These are phyloP conservation scores for Heteropelma amictum DNA, from an alignment of 2,888 invertebrate genomes.

Conservation along the genomic window DNA sequence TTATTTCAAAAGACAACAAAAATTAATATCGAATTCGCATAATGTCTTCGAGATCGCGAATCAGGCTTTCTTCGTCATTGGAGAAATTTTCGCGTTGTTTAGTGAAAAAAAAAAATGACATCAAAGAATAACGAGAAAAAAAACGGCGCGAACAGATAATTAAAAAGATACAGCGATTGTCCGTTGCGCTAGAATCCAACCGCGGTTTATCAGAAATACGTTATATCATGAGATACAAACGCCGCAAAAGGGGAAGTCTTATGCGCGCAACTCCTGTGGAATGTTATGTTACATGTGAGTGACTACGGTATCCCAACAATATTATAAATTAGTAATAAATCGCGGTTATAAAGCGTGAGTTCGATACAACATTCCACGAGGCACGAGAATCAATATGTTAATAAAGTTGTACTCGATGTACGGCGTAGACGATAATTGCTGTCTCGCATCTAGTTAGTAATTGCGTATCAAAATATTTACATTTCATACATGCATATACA, in stretches of 20 bases:
- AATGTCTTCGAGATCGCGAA: too few species aligned
- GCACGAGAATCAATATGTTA: slow-evolving; percentile 51
- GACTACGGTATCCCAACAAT: slow-evolving; percentile 38
- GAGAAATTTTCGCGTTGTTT: background rate
- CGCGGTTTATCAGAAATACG: slow-evolving; percentile 23
- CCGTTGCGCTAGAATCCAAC: slow-evolving; percentile 31
- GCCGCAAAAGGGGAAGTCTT: slow-evolving; percentile 35
- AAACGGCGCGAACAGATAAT: background rate
- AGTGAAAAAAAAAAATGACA: background rate
- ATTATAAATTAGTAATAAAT: slow-evolving; percentile 53
- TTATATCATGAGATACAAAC: background rate
- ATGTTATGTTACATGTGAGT: slow-evolving; percentile 44
- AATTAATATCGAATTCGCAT: too few species aligned
- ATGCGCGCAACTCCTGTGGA: slow-evolving; percentile 41
- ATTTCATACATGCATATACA: background rate
- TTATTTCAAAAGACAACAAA: too few species aligned
- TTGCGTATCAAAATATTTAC: slow-evolving; percentile 24
- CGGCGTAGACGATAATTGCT: slow-evolving; percentile 38
- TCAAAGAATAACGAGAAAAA: background rate
- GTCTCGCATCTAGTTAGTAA: slow-evolving; percentile 30
- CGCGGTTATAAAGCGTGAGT: slow-evolving; percentile 24
- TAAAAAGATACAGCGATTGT: slow-evolving; percentile 20
- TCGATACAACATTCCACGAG: slow-evolving; percentile 46
- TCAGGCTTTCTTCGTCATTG: too few species aligned
- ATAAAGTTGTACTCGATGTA: slow-evolving; percentile 39